Evolutionary conservation across 2,888 invertebrate species (phyloP).

Genomic region (Parnassius mnemosyne): DNA sequence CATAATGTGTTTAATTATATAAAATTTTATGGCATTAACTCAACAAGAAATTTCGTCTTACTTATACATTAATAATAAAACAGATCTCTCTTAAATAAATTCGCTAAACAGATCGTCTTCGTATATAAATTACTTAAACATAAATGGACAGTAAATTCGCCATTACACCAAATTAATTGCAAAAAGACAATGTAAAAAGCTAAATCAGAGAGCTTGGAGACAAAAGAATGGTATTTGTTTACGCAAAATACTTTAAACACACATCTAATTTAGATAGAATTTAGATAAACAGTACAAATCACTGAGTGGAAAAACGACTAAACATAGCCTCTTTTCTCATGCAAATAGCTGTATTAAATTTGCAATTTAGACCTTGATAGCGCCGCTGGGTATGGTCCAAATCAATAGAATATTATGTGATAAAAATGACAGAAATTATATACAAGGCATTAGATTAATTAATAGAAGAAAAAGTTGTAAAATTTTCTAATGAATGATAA

Average conservation of each 20-base stretch:
- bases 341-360: slow-evolving; percentile 79
- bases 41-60: no score
- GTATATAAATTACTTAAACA: slow-evolving; percentile 4
- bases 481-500: no score
- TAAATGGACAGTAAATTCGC: slow-evolving; percentile 2
- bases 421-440: no score
- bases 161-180: slow-evolving; percentile 12
- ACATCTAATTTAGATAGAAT: slow-evolving; percentile 73
- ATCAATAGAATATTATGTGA: no score
- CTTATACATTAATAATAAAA: no score
- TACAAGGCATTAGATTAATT: no score
- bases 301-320: slow-evolving; percentile 64
- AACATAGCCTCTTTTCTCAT: slow-evolving; percentile 71
- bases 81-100: not conserved
- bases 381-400: slow-evolving; percentile 43
- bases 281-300: slow-evolving; percentile 74
- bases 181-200: slow-evolving; percentile 34
- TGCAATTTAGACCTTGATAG: slow-evolving; percentile 75
- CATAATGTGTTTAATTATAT: no score
- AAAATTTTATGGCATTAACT: no score
- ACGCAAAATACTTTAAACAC: slow-evolving; percentile 42
- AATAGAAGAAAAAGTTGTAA: no score
- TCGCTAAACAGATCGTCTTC: not conserved
- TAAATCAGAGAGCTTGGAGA: slow-evolving; percentile 31
- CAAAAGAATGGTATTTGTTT: slow-evolving; percentile 43